These are phyloP conservation scores for Papilio helenus DNA, from an alignment of 1,140 invertebrate species.

Conservation along the genomic window DNA sequence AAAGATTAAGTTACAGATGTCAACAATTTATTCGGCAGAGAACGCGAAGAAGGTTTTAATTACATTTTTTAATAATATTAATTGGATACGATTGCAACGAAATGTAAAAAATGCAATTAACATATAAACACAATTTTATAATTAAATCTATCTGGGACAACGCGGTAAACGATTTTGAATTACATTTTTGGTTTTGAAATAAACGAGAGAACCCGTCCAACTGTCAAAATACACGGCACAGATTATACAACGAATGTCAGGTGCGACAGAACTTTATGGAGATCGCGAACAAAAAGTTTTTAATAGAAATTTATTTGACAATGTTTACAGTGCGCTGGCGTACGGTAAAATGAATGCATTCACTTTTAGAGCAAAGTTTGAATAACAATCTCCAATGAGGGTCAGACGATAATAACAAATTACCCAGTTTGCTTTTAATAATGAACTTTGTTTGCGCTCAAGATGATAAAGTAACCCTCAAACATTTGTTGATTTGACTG, in stretches of 20 bases:
- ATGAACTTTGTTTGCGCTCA: slow-evolving; percentile 18
- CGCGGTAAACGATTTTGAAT: neutral
- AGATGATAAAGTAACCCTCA: slow-evolving; percentile 7
- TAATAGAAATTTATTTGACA: slow-evolving; percentile 18
- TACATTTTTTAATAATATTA: slow-evolving; percentile 6
- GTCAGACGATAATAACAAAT: slow-evolving; percentile 21
- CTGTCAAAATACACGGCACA: slow-evolving; percentile 17
- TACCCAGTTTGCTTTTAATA: slow-evolving; percentile 29
- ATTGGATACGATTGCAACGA: neutral
- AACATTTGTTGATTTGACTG: neutral
- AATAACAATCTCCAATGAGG: slow-evolving; percentile 29
- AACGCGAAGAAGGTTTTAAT: slow-evolving; percentile 5
- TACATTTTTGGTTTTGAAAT: slow-evolving; percentile 4
- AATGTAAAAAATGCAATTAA: neutral
- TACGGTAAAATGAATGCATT: slow-evolving; percentile 27
- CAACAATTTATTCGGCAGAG: neutral
- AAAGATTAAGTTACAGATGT: neutral
- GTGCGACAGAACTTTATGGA: neutral
- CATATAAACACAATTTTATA: neutral
- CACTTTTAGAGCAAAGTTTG: slow-evolving; percentile 7
- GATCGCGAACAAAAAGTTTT: slow-evolving; percentile 16
- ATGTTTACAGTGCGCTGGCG: neutral
- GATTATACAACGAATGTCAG: neutral
- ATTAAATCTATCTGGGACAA: neutral
- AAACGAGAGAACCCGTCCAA: neutral